phyloP scores from a whole-genome alignment of 2,888 invertebrate species.

The Amphiduros pacificus region DNA sequence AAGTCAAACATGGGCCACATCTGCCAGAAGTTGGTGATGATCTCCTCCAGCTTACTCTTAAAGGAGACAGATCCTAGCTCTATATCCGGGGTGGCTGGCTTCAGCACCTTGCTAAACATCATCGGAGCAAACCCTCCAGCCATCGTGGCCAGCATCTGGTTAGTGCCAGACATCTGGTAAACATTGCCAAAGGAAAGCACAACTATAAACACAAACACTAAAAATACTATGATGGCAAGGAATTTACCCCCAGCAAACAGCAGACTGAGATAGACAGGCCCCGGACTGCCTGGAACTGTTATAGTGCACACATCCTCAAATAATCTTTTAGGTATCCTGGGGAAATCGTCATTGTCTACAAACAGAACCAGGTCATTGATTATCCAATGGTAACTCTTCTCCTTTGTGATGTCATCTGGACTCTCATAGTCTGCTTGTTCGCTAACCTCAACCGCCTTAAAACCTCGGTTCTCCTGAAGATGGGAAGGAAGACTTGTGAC shows the following conservation, averaged over 20 bases:
- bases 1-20: slow-evolving; percentile 53
- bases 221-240: slow-evolving; percentile 51
- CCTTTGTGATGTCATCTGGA: slow-evolving; percentile 20
- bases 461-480: slow-evolving; percentile 51
- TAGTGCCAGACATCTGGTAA: slow-evolving; percentile 30
- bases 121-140: slow-evolving; percentile 33
- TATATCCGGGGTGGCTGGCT: slow-evolving; percentile 26
- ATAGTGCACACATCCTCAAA: slow-evolving; percentile 52
- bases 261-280: slow-evolving; percentile 52
- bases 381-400: slow-evolving; percentile 35
- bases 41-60: slow-evolving; percentile 55
- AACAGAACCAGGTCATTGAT: slow-evolving; percentile 52
- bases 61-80: slow-evolving; percentile 52
- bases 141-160: slow-evolving; percentile 32
- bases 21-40: slow-evolving; percentile 50
- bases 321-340: slow-evolving; percentile 49
- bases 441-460: slow-evolving; percentile 43
- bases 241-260: slow-evolving; percentile 54
- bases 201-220: slow-evolving; percentile 55
- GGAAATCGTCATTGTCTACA: slow-evolving; percentile 52
- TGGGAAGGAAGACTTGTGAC: slow-evolving; percentile 50
- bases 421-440: slow-evolving; percentile 38
- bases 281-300: slow-evolving; percentile 51
- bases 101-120: slow-evolving; percentile 29
- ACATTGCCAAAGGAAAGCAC: slow-evolving; percentile 49